Base-by-base conservation (phyloP, 2,113 vertebrate genomes). In the human (Homo sapiens) region DNA sequence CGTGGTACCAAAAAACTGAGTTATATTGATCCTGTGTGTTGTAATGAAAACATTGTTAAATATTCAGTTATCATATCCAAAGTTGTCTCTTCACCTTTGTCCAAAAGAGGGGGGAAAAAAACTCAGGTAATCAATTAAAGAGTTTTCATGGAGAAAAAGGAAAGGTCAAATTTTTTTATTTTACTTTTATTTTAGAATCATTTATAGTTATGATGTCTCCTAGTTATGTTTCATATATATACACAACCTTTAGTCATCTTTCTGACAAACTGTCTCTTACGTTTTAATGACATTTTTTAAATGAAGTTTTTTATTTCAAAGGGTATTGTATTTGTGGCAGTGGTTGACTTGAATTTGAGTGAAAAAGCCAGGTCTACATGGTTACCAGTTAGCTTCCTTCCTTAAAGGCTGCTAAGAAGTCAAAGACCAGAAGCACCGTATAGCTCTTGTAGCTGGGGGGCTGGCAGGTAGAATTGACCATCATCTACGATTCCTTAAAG, bases 201-300 rank as follows among this genome's bases (percentile, higher is more conserved):
- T 70, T 61, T 96, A 35, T 35, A 61, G 4, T 83, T 66, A 78
- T 55, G 40, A 2, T 81, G 5, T 64, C 23, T 76, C 50, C 11
- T 68, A 59, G 68, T 86, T 80, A 17, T 82, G 25, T n/a, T 27
- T 45, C 43, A 30, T 64, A 30, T 30, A 11, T 61, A 5, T 64
- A 40, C 40, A 40, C 40, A 64, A 32, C 27, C 2, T 64, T 64
- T 64, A 64, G 30, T 64, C 27, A 12, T 64, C 27, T 64, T 64
- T 64, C 61, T 64, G 27, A 64, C 61, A 64, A 64, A 64, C 11
- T 6, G 12, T 64, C 11, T 61, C 61, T 61, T 93, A 70, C 18
- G 18, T 93, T 92, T 94, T 95, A 76, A 40, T 85, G 95, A 96
- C 68, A 75, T n/a, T 82, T 52, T 80, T 14, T 32, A 92, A 90